phyloP scores from a whole-genome alignment of 2,113 vertebrate species.

The Plectropomus leopardus region DNA sequence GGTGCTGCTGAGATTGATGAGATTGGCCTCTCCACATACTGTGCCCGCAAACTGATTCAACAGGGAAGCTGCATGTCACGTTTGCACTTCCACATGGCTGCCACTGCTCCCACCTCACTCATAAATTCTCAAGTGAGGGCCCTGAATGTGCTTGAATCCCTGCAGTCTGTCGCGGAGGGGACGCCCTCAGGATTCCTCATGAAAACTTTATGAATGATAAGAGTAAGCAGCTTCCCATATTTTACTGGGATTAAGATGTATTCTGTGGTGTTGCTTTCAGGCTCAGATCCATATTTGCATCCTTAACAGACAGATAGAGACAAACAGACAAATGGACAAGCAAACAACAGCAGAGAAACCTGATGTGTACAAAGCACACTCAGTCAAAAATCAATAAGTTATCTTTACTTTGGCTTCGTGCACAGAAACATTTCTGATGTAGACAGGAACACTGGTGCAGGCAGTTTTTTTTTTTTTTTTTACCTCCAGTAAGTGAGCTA shows the following conservation, averaged over 20 bases:
- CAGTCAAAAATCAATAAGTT: constrained; percentile 19
- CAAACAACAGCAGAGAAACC: background rate
- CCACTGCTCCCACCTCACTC: background rate
- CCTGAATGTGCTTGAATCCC: constrained; percentile 10
- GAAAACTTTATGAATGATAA: constrained; percentile 35
- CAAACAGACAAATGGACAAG: background rate
- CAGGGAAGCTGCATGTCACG: background rate
- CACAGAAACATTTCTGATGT: background rate
- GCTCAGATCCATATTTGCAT: constrained; percentile 2
- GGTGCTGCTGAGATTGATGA: background rate
- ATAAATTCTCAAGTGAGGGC: constrained; percentile 15
- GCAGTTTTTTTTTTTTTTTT: background rate
- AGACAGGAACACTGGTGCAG: background rate
- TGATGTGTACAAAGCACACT: constrained; percentile 10
- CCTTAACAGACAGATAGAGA: background rate
- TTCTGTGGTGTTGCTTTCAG: background rate
- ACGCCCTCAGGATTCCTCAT: background rate
- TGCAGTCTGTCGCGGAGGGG: background rate
- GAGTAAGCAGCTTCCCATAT: constrained; percentile 9
- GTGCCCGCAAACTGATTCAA: background rate
- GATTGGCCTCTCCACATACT: background rate
- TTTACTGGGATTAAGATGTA: background rate
- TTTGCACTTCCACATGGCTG: background rate
- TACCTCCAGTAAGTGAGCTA: constrained; percentile 1
- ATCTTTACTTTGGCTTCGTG: background rate